A percentile compares a stretch with the other conserved stretches of the same genome.
Evolutionary conservation across 2,888 invertebrate genomes (phyloP).

Genomic region (Tetanocera ferruginea): DNA sequence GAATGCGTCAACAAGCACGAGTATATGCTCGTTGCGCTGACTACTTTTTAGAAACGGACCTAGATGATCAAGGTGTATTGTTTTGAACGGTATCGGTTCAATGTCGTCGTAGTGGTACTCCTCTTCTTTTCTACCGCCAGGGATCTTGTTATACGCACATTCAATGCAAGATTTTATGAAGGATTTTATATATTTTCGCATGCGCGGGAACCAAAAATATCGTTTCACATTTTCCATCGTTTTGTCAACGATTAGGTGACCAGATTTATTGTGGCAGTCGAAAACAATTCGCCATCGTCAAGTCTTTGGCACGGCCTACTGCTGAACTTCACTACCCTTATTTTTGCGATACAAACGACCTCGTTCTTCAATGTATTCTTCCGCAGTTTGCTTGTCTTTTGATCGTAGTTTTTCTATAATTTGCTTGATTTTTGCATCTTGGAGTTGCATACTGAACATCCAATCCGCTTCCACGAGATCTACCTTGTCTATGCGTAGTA

Average conservation of each 20-base stretch:
- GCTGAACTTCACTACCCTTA: conserved; percentile 9
- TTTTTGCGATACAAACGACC: conserved; percentile 37
- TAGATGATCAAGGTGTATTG: conserved; percentile 11
- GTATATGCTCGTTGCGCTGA: too few relatives aligned
- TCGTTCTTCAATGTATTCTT: conserved; percentile 32
- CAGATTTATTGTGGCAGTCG: conserved; percentile 30
- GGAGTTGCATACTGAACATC: too few relatives aligned
- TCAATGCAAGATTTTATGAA: conserved; percentile 24
- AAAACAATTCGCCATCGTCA: conserved; percentile 25
- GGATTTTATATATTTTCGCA: conserved; percentile 31
- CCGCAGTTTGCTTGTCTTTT: not conserved
- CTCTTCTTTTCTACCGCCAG: conserved; percentile 9
- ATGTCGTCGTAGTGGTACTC: conserved; percentile 32
- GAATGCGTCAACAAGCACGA: too few relatives aligned
- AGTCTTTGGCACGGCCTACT: conserved; percentile 41
- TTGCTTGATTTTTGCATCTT: conserved; percentile 11
- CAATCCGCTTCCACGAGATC: conserved; percentile 3
- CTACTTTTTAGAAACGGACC: conserved; percentile 1
- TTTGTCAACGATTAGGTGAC: conserved; percentile 25
- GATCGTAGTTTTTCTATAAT: conserved; percentile 22
- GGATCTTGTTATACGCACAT: conserved; percentile 25
- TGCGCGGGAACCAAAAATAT: conserved; percentile 29
- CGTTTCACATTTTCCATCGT: not conserved
- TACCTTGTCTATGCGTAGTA: conserved; percentile 18
- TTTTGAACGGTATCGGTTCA: conserved; percentile 5